These are phyloP conservation scores for Margaritifera margaritifera DNA, from an alignment of 2,888 invertebrate species.

Conservation along the genomic window DNA sequence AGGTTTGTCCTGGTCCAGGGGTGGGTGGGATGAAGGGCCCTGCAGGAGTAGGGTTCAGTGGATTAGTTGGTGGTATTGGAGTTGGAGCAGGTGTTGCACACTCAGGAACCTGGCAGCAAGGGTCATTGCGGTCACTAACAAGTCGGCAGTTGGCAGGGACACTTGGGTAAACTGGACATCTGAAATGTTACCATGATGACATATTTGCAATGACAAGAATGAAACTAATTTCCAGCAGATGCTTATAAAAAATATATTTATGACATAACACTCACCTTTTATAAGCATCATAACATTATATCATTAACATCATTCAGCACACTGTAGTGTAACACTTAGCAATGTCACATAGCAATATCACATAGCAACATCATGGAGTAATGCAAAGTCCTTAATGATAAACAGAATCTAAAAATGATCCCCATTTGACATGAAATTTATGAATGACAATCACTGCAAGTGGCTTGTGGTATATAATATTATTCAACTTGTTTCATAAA, in stretches of 20 bases:
- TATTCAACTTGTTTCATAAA: no score
- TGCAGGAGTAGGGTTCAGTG: conserved; percentile 6
- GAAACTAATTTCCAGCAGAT: neutral
- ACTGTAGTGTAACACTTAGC: no score
- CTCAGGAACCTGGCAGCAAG: conserved; percentile 48
- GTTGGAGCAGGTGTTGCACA: conserved; percentile 35
- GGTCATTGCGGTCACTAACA: conserved; percentile 40
- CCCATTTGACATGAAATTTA: no score
- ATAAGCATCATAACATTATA: no score
- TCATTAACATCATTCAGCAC: no score
- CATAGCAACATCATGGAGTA: no score
- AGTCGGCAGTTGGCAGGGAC: conserved; percentile 45
- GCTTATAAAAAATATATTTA: neutral
- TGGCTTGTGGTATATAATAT: no score
- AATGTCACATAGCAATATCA: no score
- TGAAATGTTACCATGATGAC: conserved; percentile 13
- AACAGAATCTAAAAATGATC: no score
- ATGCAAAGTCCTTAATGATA: no score
- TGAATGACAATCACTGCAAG: no score
- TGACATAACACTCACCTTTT: neutral
- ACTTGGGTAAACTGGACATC: conserved; percentile 43
- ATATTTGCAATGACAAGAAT: neutral
- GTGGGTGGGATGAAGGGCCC: conserved; percentile 11
- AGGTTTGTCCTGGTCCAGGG: conserved; percentile 18
- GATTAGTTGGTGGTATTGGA: conserved; percentile 17